Conservation (phyloP, 2,888 invertebrate genomes). For the Chymomyza fuscimana region DNA sequence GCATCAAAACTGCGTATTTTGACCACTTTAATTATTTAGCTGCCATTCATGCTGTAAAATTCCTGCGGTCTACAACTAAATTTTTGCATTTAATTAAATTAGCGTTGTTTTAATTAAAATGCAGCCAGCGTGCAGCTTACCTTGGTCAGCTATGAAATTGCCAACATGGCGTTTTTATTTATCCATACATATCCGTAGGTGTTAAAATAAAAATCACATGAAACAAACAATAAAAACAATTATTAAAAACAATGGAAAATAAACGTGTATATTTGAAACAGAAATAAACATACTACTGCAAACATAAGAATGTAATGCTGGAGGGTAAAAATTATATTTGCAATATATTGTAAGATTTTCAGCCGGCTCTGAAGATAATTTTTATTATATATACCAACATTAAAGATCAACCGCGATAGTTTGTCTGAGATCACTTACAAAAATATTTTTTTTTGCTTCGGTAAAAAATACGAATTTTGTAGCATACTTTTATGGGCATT, state of each 20-base stretch:
- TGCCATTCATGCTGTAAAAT: background rate
- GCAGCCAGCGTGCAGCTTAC: slow-evolving; percentile 24
- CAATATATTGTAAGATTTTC: no score
- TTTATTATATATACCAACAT: no score
- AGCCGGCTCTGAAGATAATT: no score
- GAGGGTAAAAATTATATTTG: no score
- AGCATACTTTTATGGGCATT: no score
- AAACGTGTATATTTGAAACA: slow-evolving; percentile 39
- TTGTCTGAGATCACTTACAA: no score
- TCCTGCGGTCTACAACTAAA: slow-evolving; percentile 27
- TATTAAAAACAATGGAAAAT: slow-evolving; percentile 69
- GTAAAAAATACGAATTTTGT: no score
- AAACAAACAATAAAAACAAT: slow-evolving; percentile 55
- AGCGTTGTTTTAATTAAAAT: slow-evolving; percentile 45
- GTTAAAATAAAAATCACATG: slow-evolving; percentile 58
- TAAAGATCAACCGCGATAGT: no score
- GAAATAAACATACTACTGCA: background rate
- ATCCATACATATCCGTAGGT: slow-evolving; percentile 45
- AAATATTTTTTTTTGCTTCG: no score
- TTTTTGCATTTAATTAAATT: slow-evolving; percentile 4
- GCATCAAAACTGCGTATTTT: background rate
- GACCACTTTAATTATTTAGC: slow-evolving; percentile 66
- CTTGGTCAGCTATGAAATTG: slow-evolving; percentile 33
- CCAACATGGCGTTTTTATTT: slow-evolving; percentile 8
- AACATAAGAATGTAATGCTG: background rate